Evolutionary conservation across 2,113 vertebrate species (phyloP), one percentile per base, ranked within the genome.

Genomic region (Pandion haliaetus): DNA sequence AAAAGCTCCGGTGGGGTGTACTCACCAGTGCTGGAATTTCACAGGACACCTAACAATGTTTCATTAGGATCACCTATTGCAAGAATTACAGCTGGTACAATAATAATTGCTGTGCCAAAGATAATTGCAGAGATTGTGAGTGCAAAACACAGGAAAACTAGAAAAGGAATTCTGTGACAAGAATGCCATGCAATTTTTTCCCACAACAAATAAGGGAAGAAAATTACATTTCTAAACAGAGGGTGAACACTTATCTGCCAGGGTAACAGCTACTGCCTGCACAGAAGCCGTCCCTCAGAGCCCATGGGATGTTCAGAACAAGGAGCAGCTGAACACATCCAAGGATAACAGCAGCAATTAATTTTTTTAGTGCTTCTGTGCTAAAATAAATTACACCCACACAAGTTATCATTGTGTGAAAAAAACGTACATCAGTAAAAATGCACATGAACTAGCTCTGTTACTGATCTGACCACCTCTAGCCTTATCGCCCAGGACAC

Each of bases 201-300:
- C 83, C 86, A 66, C 61, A 80, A 50, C 54, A 87, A 87, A 62
- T 32, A 57, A 79, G 83, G 18, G 65, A 47, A 84, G 91, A 91
- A 95, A 97, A 94, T 90, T 13, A 86, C 62, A 88, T 91, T 95
- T 93, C 59, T 62, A 77, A 91, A 19, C 38, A 82, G 89, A 66
- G 70, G 25, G 4, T 70, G 61, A 94, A 66, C 17, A 23, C 4
- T 94, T 65, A 31, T 84, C 91, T 95, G 74, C 91, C 31, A 58
- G 69, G 26, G 6, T 84, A 95, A 72, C 45, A 93, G 44, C 61
- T 74, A 36, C 45, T 90, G 90, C 38, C 70, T 70, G 62, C 70
- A 42, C 17, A 59, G 73, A 91, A 92, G 76, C 16, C 28, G 66
- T 34, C 28, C 57, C 49, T 47, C 23, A 34, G 49, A 89, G 21